phyloP scores from a whole-genome alignment of 2,888 invertebrate genomes.

The Thecocarcelia acutangulata region DNA sequence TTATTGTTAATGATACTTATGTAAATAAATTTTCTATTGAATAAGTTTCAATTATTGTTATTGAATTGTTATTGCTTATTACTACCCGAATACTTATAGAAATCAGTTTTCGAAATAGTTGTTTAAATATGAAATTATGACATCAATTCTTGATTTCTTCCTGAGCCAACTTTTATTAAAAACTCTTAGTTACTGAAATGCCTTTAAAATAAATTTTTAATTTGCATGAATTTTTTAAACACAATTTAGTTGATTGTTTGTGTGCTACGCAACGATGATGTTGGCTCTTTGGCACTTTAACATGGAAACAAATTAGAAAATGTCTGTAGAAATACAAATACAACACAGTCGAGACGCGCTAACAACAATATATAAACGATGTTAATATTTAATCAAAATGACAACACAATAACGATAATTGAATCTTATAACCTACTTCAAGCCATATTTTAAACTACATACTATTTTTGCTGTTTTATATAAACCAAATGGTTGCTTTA shows the following conservation, averaged over 20 bases:
- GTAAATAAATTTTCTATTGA: too few species aligned
- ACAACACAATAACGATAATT: constrained; percentile 9
- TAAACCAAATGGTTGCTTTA: neutral
- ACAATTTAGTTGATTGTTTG: constrained; percentile 27
- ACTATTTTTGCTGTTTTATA: neutral
- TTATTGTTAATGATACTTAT: too few species aligned
- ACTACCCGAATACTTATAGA: too few species aligned
- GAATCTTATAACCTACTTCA: neutral
- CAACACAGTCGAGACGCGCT: constrained; percentile 1
- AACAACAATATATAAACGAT: neutral
- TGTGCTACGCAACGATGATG: neutral
- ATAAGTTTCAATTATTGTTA: too few species aligned
- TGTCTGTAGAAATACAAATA: neutral
- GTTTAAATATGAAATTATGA: too few species aligned
- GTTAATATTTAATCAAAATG: neutral
- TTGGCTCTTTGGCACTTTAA: neutral
- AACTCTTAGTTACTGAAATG: constrained; percentile 49
- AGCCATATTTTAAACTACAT: neutral
- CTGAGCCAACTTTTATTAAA: too few species aligned
- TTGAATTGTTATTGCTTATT: too few species aligned
- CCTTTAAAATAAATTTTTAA: constrained; percentile 55
- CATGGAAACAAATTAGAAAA: constrained; percentile 22
- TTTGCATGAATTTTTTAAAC: constrained; percentile 42
- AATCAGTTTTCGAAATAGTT: too few species aligned
- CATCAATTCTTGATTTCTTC: too few species aligned